Evolutionary conservation across 2,888 invertebrate species (phyloP).

Genomic region (Sinohyriopsis cumingii): DNA sequence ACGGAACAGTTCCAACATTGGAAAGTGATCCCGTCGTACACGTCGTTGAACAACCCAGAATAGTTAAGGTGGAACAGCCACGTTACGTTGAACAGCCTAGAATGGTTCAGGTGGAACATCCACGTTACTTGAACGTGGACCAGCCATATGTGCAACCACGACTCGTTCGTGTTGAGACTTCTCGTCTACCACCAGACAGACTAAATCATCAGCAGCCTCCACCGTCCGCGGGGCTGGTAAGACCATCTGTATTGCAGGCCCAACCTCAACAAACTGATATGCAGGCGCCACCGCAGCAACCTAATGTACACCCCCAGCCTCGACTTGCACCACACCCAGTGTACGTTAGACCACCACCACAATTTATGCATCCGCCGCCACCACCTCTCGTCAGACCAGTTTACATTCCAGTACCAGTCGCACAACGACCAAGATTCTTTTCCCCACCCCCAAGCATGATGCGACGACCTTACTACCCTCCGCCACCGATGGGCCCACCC

Average conservation of each 20-base stretch:
- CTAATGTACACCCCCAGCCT: slow-evolving; percentile 12
- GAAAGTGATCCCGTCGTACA: no score
- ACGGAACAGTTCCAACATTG: no score
- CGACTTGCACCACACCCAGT: slow-evolving; percentile 8
- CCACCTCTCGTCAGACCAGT: slow-evolving; percentile 8
- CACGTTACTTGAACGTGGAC: slow-evolving; percentile 4
- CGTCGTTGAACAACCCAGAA: not conserved
- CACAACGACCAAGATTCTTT: slow-evolving; percentile 53
- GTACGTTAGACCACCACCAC: slow-evolving; percentile 12
- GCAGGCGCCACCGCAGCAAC: slow-evolving; percentile 9
- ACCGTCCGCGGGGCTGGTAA: slow-evolving; percentile 12
- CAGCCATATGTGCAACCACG: slow-evolving; percentile 8
- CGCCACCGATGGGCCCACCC: slow-evolving; percentile 24
- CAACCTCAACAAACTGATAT: slow-evolving; percentile 13
- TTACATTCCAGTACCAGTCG: not conserved
- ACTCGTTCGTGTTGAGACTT: slow-evolving; percentile 6
- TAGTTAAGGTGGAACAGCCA: not conserved
- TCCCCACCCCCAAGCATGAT: slow-evolving; percentile 52
- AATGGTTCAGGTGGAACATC: not conserved
- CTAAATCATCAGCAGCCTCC: slow-evolving; percentile 13
- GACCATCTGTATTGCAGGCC: slow-evolving; percentile 10
- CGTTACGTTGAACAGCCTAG: slow-evolving; percentile 1
- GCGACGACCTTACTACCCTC: slow-evolving; percentile 30
- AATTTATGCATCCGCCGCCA: slow-evolving; percentile 17
- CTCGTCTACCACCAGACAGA: not conserved